phyloP scores from a whole-genome alignment of 2,113 vertebrate genomes.

The Lontra canadensis region DNA sequence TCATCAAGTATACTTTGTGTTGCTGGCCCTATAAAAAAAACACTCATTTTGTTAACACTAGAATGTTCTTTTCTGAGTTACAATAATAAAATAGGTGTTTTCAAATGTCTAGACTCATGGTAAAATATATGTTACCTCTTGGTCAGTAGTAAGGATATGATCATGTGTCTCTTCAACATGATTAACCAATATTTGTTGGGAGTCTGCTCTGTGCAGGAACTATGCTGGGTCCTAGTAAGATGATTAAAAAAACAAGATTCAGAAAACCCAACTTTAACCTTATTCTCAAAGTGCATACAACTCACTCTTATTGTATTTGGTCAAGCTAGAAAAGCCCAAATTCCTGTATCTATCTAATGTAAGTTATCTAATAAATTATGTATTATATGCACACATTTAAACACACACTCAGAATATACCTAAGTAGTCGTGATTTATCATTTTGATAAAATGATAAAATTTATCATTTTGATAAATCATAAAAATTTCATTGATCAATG shows the following conservation, averaged over 20 bases:
- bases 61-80: not conserved
- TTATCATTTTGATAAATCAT: not conserved
- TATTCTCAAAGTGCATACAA: not conserved
- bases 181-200: not conserved
- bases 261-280: not conserved
- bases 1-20: not conserved
- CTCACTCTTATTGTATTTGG: not conserved
- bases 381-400: not conserved
- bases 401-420: not conserved
- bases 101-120: not conserved
- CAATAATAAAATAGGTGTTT: not conserved
- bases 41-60: not conserved
- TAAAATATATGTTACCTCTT: not conserved
- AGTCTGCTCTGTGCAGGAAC: not conserved
- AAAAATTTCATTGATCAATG: not conserved
- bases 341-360: not conserved
- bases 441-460: not conserved
- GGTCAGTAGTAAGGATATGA: not conserved
- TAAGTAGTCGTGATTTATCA: not conserved
- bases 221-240: not conserved
- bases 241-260: not conserved
- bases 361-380: slow-evolving; percentile 1
- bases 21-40: not conserved
- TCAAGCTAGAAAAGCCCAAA: not conserved
- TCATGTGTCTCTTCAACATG: not conserved